Percentiles rank a stretch among this genome's conserved stretches.
These are phyloP conservation scores for Tromatobia lineatoria DNA, from an alignment of 2,888 invertebrate genomes.

Conservation along the genomic window DNA sequence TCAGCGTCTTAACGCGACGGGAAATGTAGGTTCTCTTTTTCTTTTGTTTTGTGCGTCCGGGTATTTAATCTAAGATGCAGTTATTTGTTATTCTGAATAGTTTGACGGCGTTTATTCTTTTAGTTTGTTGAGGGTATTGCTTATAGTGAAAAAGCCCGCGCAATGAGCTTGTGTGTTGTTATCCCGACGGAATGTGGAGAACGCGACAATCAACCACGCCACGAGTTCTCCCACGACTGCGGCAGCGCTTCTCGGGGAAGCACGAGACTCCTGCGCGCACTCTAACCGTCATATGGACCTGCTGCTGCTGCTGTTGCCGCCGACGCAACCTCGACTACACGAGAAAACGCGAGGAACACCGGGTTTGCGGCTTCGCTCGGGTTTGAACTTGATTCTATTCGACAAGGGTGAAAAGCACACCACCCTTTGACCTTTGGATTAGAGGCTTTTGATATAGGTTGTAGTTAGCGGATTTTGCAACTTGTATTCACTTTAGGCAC, in stretches of 20 bases:
- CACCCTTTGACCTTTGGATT: background rate
- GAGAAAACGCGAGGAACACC: conserved; percentile 5
- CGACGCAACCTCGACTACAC: background rate
- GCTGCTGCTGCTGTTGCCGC: background rate
- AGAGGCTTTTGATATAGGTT: background rate
- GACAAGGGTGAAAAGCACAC: background rate
- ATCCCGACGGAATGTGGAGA: background rate
- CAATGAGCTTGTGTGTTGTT: background rate
- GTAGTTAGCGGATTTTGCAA: too few species aligned
- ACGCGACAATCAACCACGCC: conserved; percentile 58
- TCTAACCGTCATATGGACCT: conserved; percentile 52
- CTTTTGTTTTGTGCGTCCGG: background rate
- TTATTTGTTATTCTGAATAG: background rate
- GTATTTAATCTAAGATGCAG: background rate
- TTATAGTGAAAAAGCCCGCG: conserved; percentile 19
- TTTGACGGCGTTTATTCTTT: background rate
- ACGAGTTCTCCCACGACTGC: conserved; percentile 76
- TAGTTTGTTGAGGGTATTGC: background rate
- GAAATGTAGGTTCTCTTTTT: background rate
- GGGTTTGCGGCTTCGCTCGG: background rate
- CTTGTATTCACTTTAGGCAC: too few species aligned
- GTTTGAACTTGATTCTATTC: background rate
- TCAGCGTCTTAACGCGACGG: background rate
- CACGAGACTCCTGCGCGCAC: conserved; percentile 61
- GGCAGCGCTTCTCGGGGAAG: conserved; percentile 54